These are phyloP conservation scores for Sylvia borin DNA, from an alignment of 2,797 vertebrate genomes.

Conservation along the genomic window DNA sequence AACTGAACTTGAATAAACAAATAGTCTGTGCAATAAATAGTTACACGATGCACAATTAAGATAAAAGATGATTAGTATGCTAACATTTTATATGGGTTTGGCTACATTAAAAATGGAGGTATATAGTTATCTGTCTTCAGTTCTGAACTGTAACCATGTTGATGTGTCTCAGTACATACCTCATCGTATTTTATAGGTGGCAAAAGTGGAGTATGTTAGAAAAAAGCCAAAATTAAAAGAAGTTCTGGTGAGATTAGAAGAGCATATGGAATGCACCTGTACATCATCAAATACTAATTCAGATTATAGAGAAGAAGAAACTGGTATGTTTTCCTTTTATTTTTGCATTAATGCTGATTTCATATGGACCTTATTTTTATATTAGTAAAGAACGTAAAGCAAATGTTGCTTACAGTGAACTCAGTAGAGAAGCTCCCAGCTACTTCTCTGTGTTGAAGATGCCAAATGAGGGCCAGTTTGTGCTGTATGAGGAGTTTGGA, in stretches of 20 bases:
- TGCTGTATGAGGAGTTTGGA: background rate
- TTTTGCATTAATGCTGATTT: conserved; percentile 40
- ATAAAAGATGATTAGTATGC: conserved; percentile 43
- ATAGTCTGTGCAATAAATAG: conserved; percentile 39
- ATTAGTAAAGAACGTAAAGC: conserved; percentile 16
- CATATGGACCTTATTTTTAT: conserved; percentile 12
- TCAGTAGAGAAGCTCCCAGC: background rate
- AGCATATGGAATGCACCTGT: conserved; percentile 95
- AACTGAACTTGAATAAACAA: conserved; percentile 51
- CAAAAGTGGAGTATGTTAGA: conserved; percentile 96
- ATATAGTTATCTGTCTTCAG: conserved; percentile 38
- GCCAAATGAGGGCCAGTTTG: background rate
- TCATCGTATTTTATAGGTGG: conserved; percentile 83
- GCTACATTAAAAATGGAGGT: conserved; percentile 24
- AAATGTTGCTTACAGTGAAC: background rate
- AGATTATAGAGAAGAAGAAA: conserved; percentile 91
- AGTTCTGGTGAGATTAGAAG: conserved; percentile 95
- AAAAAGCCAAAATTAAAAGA: conserved; percentile 97
- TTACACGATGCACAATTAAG: conserved; percentile 51
- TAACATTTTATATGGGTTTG: conserved; percentile 47
- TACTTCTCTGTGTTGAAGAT: background rate
- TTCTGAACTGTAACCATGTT: conserved; percentile 57
- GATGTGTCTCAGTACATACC: conserved; percentile 56
- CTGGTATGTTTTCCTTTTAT: conserved; percentile 80
- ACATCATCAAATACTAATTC: conserved; percentile 85